Evolutionary conservation across 2,113 vertebrate species (phyloP).

Genomic region (Pangasianodon gigas): DNA sequence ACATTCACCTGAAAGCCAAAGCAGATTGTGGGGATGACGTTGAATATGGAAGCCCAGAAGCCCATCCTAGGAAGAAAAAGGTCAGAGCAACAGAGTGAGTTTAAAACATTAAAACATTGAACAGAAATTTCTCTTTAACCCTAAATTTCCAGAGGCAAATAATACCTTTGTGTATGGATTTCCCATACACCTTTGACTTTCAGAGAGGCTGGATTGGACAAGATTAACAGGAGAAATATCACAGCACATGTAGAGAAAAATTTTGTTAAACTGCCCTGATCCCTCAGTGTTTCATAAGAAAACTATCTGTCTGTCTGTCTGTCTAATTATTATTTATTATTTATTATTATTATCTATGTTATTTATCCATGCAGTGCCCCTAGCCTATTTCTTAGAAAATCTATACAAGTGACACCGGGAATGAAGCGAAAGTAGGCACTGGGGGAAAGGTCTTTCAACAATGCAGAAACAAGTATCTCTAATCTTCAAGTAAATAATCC

Average conservation of each 20-base stretch:
- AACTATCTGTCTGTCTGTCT: too few species aligned
- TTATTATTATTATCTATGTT: too few species aligned
- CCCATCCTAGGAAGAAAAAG: conserved; percentile 65
- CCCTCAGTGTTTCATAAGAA: neutral
- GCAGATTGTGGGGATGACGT: conserved; percentile 91
- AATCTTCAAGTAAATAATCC: neutral
- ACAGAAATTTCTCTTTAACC: neutral
- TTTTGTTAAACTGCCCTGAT: neutral
- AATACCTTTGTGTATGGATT: conserved; percentile 18
- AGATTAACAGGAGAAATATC: neutral
- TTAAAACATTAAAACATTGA: neutral
- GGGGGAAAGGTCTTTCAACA: too few species aligned
- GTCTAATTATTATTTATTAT: too few species aligned
- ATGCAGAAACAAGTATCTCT: neutral
- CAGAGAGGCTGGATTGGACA: neutral
- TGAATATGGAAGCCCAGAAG: conserved; percentile 85
- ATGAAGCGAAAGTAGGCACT: neutral
- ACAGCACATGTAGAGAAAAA: neutral
- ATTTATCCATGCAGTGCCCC: neutral
- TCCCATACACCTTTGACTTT: conserved; percentile 40
- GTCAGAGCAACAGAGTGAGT: neutral
- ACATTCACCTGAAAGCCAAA: conserved; percentile 91
- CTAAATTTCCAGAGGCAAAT: conserved; percentile 14
- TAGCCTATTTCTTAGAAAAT: neutral
- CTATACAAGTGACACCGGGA: neutral